phyloP scores from a whole-genome alignment of 1,140 invertebrate genomes.

The Berghia stephanieae region DNA sequence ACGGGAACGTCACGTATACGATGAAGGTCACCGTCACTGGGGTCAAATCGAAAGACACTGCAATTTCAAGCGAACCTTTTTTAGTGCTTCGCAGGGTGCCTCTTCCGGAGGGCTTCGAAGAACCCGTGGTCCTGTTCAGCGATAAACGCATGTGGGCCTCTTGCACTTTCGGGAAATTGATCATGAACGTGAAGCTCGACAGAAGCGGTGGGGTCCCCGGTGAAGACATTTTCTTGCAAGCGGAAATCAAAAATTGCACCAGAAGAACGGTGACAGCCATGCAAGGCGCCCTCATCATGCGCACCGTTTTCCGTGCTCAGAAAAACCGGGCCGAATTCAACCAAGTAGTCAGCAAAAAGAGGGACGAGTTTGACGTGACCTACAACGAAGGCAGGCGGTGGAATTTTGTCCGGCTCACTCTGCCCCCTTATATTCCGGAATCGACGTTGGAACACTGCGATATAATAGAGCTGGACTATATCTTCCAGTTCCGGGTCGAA shows the following conservation, averaged over 20 bases:
- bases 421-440: slow-evolving; percentile 65
- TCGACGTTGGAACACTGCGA: slow-evolving; percentile 60
- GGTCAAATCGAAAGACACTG: slow-evolving; percentile 50
- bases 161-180: slow-evolving; percentile 57
- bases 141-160: slow-evolving; percentile 48
- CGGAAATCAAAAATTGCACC: slow-evolving; percentile 57
- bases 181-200: slow-evolving; percentile 44
- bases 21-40: slow-evolving; percentile 56
- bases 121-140: slow-evolving; percentile 26
- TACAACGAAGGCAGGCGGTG: slow-evolving; percentile 61
- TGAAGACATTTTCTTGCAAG: slow-evolving; percentile 60
- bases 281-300: slow-evolving; percentile 59
- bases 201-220: slow-evolving; percentile 57
- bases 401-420: slow-evolving; percentile 57
- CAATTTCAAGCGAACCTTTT: slow-evolving; percentile 64
- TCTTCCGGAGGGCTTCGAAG: slow-evolving; percentile 37
- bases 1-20: slow-evolving; percentile 65
- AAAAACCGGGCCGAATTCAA: slow-evolving; percentile 42
- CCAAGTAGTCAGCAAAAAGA: slow-evolving; percentile 63
- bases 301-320: slow-evolving; percentile 56
- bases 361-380: slow-evolving; percentile 58
- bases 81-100: slow-evolving; percentile 50
- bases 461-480: slow-evolving; percentile 63
- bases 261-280: slow-evolving; percentile 54
- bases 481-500: slow-evolving; percentile 61